A percentile compares a stretch with the other conserved stretches of the same genome.
These are phyloP conservation scores for Blastomussa wellsi DNA, from an alignment of 92 coral and sea anemone species.

Conservation along the genomic window DNA sequence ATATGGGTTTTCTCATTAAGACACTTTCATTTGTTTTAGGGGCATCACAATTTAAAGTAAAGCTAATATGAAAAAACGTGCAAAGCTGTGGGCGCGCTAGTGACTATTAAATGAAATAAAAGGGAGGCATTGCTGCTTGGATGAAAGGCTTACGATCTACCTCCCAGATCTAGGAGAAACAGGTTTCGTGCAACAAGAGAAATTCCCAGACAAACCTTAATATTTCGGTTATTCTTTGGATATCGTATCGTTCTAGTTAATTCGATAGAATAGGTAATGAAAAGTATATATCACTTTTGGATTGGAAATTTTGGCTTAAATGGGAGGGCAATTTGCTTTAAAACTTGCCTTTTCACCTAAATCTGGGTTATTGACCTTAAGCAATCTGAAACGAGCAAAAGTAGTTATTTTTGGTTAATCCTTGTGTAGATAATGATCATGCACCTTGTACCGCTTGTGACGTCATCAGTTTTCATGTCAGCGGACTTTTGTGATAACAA, in stretches of 20 bases:
- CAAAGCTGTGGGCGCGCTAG: neutral
- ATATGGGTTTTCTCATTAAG: neutral
- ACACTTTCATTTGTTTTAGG: neutral
- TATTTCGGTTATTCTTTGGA: neutral
- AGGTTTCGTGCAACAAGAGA: neutral
- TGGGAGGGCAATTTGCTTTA: neutral
- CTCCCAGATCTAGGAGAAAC: neutral
- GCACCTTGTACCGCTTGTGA: no score
- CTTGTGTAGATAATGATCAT: no score
- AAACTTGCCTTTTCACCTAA: no score
- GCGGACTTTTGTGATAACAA: no score
- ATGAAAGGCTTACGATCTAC: neutral
- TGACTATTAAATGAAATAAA: neutral
- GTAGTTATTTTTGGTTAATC: no score
- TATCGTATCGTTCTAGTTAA: neutral
- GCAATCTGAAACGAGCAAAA: no score
- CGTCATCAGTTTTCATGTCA: no score
- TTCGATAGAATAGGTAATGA: neutral
- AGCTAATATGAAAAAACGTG: neutral
- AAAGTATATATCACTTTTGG: neutral
- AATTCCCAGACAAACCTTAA: neutral
- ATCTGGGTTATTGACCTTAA: no score
- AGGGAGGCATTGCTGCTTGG: neutral
- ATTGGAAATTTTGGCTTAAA: neutral
- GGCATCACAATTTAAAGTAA: neutral